Base-by-base conservation (phyloP, 2,113 vertebrate species). In the Cinclus cinclus region DNA sequence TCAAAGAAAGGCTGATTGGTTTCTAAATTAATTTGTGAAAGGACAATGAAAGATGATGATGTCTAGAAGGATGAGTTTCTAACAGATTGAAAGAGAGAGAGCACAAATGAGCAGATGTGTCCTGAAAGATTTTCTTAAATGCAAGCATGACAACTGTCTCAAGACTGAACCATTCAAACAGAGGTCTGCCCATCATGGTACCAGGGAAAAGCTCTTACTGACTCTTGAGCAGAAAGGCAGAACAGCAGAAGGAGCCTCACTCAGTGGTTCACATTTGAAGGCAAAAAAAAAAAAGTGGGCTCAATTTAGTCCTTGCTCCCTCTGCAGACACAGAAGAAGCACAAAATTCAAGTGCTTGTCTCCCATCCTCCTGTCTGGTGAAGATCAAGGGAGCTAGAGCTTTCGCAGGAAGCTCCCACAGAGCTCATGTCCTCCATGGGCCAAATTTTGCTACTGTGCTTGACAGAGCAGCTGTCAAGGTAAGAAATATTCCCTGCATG, bases 21-120 rank as follows among this genome's bases (percentile, higher is more conserved):
- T 94, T 95, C 82, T 87, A 82, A 95, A 76, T 62, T 47, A 70
- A 94, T 92, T 91, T 91, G 65, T 64, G 42, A 92, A 85, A 79
- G 50, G 59, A 76, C 37, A 89, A 30, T 42, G 67, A 64, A 92
- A 91, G 58, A 94, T 46, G n/a, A 10, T 91, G 77, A 81, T 89
- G 30, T 37, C 65, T 60, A 60, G 49, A 94, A 68, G 30, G 89
- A 95, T 21, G 1, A n/a, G 28, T 30, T 84, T 79, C 47, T 49
- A 87, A 69, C 8, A 89, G 73, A 92, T 86, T 60, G 92, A 71
- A 92, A 89, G 69, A 67, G 17, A 82, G 42, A 46, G 15, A 58
- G 17, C 30, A 56, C 41, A 78, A 94, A 91, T 35, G 18, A 87
- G 31, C 49, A 92, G 81, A 89, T 81, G 74, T 25, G 39, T 68